A percentile compares a stretch with the other conserved stretches of the same genome.
phyloP scores from a whole-genome alignment of 2,113 vertebrate species.

The Lontra canadensis region DNA sequence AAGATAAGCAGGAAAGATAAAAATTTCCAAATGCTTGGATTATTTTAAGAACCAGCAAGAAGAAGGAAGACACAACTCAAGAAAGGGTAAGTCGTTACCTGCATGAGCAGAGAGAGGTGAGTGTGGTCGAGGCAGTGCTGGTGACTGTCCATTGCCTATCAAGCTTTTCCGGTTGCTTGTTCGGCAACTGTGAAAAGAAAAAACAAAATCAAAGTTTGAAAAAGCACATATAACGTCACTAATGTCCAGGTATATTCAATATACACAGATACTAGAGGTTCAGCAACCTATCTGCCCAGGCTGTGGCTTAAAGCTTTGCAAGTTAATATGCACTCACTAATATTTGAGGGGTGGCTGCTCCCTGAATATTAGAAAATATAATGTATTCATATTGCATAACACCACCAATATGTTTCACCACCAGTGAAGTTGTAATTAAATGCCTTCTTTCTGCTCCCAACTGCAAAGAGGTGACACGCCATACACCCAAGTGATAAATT shows the following conservation, averaged over 20 bases:
- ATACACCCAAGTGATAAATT: constrained; percentile 53
- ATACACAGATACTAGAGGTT: not conserved
- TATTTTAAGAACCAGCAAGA: not conserved
- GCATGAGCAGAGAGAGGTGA: constrained; percentile 96
- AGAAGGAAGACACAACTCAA: not conserved
- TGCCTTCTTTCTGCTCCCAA: not conserved
- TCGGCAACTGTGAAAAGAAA: constrained; percentile 90
- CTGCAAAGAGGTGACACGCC: constrained; percentile 28
- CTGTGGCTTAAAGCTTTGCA: not conserved
- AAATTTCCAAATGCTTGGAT: not conserved
- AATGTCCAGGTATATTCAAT: not conserved
- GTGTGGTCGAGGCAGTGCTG: constrained; percentile 94
- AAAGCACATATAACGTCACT: not conserved
- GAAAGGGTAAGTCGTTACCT: constrained; percentile 83
- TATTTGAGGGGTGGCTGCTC: not conserved
- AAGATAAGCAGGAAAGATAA: not conserved
- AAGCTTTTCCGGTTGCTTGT: constrained; percentile 98
- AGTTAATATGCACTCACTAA: not conserved
- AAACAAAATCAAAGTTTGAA: constrained; percentile 51
- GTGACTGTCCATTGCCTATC: constrained; percentile 94
- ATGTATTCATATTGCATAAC: constrained; percentile 41
- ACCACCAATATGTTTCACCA: constrained; percentile 62
- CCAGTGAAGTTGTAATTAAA: constrained; percentile 20
- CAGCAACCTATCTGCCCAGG: not conserved
- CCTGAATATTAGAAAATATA: constrained; percentile 8